Base-by-base conservation (phyloP, 2,113 vertebrate genomes). In the Trinectes maculatus region DNA sequence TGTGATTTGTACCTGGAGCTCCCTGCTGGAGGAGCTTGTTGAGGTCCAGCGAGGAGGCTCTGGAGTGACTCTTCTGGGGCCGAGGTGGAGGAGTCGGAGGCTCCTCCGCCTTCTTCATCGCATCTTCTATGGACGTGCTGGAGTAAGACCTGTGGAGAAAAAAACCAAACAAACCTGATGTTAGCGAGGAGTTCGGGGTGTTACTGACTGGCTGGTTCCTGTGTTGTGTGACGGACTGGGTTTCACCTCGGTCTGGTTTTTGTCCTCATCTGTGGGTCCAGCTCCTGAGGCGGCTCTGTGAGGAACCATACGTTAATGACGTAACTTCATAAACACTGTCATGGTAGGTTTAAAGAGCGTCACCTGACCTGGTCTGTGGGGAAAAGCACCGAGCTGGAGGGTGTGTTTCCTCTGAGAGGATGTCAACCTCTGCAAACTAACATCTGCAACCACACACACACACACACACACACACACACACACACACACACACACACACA, bases 41-140 rank as follows among this genome's bases (percentile, higher is more conserved):
- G 79, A 99, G 93, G 89, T 99, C 98, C 88, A 99, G 94, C 28
- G 98, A 99, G 55, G 98, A 98, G 81, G 97, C 96, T 84, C 97
- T 95, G 75, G 96, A 98, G 94, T 99, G 98, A 54, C 93, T 95
- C 82, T 97, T 98, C 86, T 98, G 96, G 31, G 95, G 96, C 51
- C 96, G 94, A 21, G 98, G 98, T 4, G 96, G 98, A 0, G 96
- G 98, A 8, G 95, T 95, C n/a, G 98, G 98, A 8, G 97, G 96
- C 57, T 95, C 95, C 79, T 97, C 96, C 0, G 91, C 89, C 86
- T 96, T 98, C 92, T 97, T 98, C 92, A 96, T 91, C 28, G 95
- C 94, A 75, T 97, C 96, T 69, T 98, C 96, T 77, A 97, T 91
- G 31, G 96, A 98, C 21, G 96, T 98, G 90, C 95, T 98, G 68